These are phyloP conservation scores for Onthophagus sagittarius DNA, from an alignment of 2,888 invertebrate species.

Conservation along the genomic window DNA sequence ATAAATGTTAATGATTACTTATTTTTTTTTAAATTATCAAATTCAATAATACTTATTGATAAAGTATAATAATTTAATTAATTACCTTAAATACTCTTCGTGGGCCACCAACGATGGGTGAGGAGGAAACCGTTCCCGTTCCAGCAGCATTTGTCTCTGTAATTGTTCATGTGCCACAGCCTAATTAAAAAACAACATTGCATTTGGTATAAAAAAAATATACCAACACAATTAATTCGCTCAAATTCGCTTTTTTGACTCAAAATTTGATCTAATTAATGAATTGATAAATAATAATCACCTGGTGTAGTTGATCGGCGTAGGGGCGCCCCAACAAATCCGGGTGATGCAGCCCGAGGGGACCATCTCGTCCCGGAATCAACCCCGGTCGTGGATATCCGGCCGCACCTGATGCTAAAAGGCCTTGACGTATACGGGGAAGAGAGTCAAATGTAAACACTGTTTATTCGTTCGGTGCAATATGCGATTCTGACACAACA, in stretches of 20 bases:
- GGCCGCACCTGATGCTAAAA: slow-evolving; percentile 51
- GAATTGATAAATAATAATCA: too few relatives aligned
- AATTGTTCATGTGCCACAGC: slow-evolving; percentile 81
- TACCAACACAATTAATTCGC: slow-evolving; percentile 18
- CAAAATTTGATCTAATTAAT: too few relatives aligned
- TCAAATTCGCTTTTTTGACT: too few relatives aligned
- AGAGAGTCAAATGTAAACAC: background rate
- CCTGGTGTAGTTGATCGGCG: slow-evolving; percentile 75
- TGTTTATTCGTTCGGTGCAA: too few relatives aligned
- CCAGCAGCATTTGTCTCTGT: slow-evolving; percentile 78
- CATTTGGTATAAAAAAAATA: slow-evolving; percentile 21
- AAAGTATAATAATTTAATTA: slow-evolving; percentile 18
- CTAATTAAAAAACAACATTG: slow-evolving; percentile 46
- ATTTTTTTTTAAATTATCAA: too few relatives aligned
- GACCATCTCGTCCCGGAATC: slow-evolving; percentile 57
- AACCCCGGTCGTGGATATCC: slow-evolving; percentile 61
- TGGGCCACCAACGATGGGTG: slow-evolving; percentile 63
- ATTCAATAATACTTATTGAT: background rate
- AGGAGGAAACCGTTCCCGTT: slow-evolving; percentile 69
- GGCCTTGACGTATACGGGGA: slow-evolving; percentile 10
- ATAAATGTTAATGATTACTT: too few relatives aligned
- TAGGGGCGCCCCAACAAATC: slow-evolving; percentile 77
- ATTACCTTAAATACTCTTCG: slow-evolving; percentile 63
- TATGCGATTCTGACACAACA: too few relatives aligned
- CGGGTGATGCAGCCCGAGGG: slow-evolving; percentile 68